Evolutionary conservation across 2,888 invertebrate genomes (phyloP).

Genomic region (Calameuta idolon): DNA sequence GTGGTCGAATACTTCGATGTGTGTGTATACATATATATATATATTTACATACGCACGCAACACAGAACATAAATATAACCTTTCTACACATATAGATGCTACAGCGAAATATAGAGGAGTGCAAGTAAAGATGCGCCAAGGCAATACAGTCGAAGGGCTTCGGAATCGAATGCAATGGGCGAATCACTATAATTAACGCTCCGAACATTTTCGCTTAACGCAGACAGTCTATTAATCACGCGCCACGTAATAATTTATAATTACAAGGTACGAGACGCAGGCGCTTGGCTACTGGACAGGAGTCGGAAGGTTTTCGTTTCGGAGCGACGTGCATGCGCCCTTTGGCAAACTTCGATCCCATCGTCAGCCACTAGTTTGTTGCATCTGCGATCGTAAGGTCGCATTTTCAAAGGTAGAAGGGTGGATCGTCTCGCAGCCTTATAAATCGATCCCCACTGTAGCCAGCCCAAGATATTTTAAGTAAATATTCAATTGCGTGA

Average conservation of each 20-base stretch:
- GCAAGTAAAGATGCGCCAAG: neutral
- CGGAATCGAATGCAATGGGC: conserved; percentile 5
- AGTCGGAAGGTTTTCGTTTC: conserved; percentile 20
- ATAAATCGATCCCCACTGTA: neutral
- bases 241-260: conserved; percentile 54
- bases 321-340: neutral
- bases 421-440: neutral
- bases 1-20: neutral
- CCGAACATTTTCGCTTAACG: conserved; percentile 47
- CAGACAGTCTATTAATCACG: conserved; percentile 50
- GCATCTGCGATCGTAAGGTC: neutral
- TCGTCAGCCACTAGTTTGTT: neutral
- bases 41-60: neutral
- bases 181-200: conserved; percentile 48
- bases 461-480: neutral
- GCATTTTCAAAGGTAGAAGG: neutral
- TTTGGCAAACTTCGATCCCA: neutral
- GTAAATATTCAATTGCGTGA: neutral
- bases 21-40: too few species aligned
- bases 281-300: conserved; percentile 49
- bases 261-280: conserved; percentile 44
- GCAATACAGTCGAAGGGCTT: conserved; percentile 8
- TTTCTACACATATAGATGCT: too few species aligned
- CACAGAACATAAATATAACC: neutral
- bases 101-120: neutral